These are phyloP conservation scores for Syngnathus typhle DNA, from an alignment of 2,113 vertebrate genomes.

Conservation along the genomic window DNA sequence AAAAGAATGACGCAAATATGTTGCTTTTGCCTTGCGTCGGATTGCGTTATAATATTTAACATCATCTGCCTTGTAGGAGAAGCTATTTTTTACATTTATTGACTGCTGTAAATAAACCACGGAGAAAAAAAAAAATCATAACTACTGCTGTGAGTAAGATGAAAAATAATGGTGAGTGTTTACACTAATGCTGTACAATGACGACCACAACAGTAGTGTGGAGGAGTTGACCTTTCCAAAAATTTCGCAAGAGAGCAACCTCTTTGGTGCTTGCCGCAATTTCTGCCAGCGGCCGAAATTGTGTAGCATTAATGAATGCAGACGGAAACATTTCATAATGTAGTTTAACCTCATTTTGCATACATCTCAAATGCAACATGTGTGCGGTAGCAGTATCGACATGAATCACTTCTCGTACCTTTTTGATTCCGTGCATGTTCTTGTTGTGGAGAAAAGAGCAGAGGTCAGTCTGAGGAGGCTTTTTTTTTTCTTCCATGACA, in stretches of 20 bases:
- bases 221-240: constrained; percentile 15
- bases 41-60: constrained; percentile 19
- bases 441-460: constrained; percentile 37
- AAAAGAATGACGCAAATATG: neutral
- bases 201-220: constrained; percentile 1
- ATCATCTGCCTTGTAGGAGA: constrained; percentile 25
- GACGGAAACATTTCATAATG: neutral
- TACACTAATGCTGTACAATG: constrained; percentile 16
- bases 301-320: neutral
- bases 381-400: neutral
- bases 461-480: constrained; percentile 58
- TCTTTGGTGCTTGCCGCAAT: neutral
- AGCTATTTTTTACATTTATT: constrained; percentile 18
- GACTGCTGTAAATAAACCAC: constrained; percentile 22
- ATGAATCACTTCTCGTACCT: constrained; percentile 5
- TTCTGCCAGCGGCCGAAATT: neutral
- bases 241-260: neutral
- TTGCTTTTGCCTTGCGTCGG: constrained; percentile 30
- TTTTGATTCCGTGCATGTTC: constrained; percentile 56
- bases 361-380: constrained; percentile 1
- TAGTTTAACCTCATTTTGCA: constrained; percentile 1
- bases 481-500: constrained; percentile 36
- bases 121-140: neutral
- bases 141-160: constrained; percentile 20
- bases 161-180: constrained; percentile 18